Conservation (phyloP, 37 sponge, comb jelly and placozoan genomes). For the Aphrocallistes beatrix region DNA sequence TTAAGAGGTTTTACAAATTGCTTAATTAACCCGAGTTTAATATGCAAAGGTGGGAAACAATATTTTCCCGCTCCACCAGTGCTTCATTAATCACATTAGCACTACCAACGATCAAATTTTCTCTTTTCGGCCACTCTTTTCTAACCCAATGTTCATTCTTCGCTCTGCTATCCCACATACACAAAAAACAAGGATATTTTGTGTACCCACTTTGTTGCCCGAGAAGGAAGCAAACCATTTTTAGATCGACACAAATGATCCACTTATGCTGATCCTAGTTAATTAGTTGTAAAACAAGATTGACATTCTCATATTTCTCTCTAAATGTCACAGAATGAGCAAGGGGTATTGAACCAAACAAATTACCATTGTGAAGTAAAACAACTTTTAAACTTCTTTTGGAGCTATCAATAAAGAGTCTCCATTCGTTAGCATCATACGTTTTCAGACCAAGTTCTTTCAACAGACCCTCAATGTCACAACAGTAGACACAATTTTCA, state of each 20-base stretch:
- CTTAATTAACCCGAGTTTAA: conserved; percentile 20
- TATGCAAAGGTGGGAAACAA: conserved; percentile 20
- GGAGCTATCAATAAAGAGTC: conserved; percentile 15
- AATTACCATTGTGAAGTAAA: conserved; percentile 13
- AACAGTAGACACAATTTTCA: conserved; percentile 11
- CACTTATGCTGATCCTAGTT: neutral
- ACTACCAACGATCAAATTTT: conserved; percentile 8
- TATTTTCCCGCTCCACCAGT: neutral
- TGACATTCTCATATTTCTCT: conserved; percentile 15
- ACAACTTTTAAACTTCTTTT: conserved; percentile 18
- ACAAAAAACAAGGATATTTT: conserved; percentile 19
- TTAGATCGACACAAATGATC: conserved; percentile 17
- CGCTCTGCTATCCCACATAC: conserved; percentile 19
- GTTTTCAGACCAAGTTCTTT: conserved; percentile 18
- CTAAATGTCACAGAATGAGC: conserved; percentile 9
- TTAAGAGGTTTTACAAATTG: neutral
- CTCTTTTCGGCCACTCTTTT: conserved; percentile 9
- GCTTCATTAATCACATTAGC: conserved; percentile 17
- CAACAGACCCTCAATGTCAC: conserved; percentile 18
- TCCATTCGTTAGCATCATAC: conserved; percentile 14
- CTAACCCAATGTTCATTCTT: conserved; percentile 19
- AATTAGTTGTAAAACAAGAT: conserved; percentile 4
- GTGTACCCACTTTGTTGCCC: conserved; percentile 17
- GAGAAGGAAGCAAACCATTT: conserved; percentile 20
- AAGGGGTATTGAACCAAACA: conserved; percentile 16